phyloP scores from a whole-genome alignment of 2,113 vertebrate species.

The Strigops habroptila region DNA sequence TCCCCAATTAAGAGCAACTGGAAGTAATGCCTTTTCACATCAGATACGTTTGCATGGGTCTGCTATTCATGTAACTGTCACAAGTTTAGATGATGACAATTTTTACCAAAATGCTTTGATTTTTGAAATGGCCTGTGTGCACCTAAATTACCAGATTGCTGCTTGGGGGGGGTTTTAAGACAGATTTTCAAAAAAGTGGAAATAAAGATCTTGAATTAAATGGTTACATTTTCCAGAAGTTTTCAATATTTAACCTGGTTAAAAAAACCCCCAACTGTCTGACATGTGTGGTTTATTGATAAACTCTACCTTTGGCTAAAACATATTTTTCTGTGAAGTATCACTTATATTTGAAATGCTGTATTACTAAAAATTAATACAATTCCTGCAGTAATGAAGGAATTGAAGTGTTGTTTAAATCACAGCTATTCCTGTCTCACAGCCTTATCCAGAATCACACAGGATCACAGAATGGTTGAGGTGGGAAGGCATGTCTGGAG shows the following conservation, averaged over 20 bases:
- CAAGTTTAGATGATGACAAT: not conserved
- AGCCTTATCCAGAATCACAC: not conserved
- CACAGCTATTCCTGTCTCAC: not conserved
- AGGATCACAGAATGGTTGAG: not conserved
- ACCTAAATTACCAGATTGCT: not conserved
- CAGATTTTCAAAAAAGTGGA: not conserved
- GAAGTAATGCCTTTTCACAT: not conserved
- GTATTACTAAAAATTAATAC: not conserved
- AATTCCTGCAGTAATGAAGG: not conserved
- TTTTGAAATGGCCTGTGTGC: not conserved
- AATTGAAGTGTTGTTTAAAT: not conserved
- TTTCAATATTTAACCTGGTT: not conserved
- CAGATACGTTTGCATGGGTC: not conserved
- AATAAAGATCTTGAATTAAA: not conserved
- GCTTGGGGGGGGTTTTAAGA: not conserved
- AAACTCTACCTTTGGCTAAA: not conserved
- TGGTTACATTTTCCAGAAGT: not conserved
- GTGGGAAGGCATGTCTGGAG: not conserved
- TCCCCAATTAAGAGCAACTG: not conserved
- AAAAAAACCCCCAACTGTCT: not conserved
- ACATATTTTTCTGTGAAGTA: not conserved
- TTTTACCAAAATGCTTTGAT: not conserved
- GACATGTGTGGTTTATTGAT: not conserved
- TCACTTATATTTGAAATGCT: not conserved
- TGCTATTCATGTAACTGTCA: not conserved